These are phyloP conservation scores for Mayetiola destructor DNA, from an alignment of 2,888 invertebrate species.

Conservation along the genomic window DNA sequence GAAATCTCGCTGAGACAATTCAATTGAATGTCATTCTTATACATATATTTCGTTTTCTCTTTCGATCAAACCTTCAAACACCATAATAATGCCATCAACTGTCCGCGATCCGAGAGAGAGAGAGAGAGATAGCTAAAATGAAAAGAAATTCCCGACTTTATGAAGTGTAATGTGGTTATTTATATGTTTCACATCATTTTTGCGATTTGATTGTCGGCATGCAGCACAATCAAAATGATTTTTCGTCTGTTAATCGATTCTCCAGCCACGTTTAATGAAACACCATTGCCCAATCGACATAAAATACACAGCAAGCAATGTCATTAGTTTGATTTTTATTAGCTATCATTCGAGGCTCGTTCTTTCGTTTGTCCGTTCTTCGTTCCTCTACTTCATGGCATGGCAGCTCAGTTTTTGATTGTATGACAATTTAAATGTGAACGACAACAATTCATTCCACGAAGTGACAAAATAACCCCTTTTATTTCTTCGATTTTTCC, in stretches of 20 bases:
- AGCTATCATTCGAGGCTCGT: background rate
- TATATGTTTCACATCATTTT: slow-evolving; percentile 9
- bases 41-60: no score
- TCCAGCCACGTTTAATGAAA: no score
- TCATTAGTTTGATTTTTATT: slow-evolving; percentile 8
- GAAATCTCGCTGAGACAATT: no score
- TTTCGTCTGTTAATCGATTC: no score
- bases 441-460: background rate
- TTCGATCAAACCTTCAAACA: no score
- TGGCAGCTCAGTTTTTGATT: no score
- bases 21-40: no score
- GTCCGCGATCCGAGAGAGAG: no score
- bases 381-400: background rate
- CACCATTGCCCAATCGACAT: background rate
- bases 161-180: slow-evolving; percentile 10
- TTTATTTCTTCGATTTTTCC: slow-evolving; percentile 5
- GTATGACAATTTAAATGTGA: background rate
- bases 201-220: background rate
- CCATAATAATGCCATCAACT: no score
- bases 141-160: no score
- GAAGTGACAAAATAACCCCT: slow-evolving; percentile 8
- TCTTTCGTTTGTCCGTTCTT: background rate
- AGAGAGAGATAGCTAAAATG: no score
- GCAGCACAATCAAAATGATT: background rate
- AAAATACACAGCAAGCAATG: background rate